Evolutionary conservation across 2,113 vertebrate genomes (phyloP).

Genomic region (Pangasianodon gigas): DNA sequence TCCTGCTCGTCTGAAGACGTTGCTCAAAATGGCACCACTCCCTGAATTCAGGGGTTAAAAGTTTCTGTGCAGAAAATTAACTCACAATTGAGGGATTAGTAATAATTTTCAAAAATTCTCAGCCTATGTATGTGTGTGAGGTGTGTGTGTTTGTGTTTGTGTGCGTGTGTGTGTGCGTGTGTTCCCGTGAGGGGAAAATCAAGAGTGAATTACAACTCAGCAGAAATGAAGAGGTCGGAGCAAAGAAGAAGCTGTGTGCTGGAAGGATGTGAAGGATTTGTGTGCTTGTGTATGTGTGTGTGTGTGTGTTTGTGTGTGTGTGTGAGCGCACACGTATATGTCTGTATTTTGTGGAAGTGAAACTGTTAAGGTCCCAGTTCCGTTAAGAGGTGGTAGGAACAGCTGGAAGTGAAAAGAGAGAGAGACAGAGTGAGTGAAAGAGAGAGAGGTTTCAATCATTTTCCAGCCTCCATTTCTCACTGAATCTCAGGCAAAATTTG

Average conservation of each 20-base stretch:
- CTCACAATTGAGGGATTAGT: background rate
- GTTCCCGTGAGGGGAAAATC: background rate
- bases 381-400: slow-evolving; percentile 36
- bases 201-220: slow-evolving; percentile 39
- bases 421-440: slow-evolving; percentile 21
- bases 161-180: background rate
- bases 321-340: background rate
- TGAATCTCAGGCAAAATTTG: slow-evolving; percentile 37
- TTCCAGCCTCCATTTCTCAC: slow-evolving; percentile 33
- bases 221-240: slow-evolving; percentile 26
- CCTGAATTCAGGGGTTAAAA: background rate
- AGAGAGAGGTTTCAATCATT: slow-evolving; percentile 23
- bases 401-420: slow-evolving; percentile 52
- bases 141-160: background rate
- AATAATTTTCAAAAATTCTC: background rate
- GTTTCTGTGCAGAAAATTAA: background rate
- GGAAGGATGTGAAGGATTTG: slow-evolving; percentile 1
- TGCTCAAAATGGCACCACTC: background rate
- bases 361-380: slow-evolving; percentile 49
- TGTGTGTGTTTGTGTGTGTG: background rate
- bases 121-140: background rate
- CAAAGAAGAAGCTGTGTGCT: slow-evolving; percentile 24
- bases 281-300: slow-evolving; percentile 8
- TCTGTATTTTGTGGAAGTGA: slow-evolving; percentile 51
- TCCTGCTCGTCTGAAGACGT: background rate